Evolutionary conservation across 2,113 vertebrate genomes (phyloP).

Genomic region (Leptobrachium leishanense): DNA sequence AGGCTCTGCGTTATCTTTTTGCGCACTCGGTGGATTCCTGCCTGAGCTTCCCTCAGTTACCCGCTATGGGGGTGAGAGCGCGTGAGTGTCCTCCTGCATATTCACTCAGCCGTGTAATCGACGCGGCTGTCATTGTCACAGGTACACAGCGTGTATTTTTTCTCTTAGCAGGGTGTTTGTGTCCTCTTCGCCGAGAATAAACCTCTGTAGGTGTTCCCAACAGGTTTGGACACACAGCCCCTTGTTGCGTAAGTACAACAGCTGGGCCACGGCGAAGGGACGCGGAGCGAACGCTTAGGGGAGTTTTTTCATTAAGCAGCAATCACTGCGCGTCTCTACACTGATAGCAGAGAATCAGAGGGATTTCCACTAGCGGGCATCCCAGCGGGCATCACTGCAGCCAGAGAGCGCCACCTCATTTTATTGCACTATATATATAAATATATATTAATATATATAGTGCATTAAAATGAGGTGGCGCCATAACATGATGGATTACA

Average conservation of each 20-base stretch:
- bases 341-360: not conserved
- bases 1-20: no score
- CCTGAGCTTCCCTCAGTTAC: no score
- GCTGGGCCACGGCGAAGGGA: not conserved
- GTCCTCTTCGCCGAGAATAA: not conserved
- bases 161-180: not conserved
- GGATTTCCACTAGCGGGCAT: not conserved
- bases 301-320: not conserved
- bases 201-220: not conserved
- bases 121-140: no score
- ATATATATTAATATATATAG: no score
- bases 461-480: no score
- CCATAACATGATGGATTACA: no score
- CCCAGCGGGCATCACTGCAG: not conserved
- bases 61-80: no score
- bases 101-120: no score
- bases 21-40: no score
- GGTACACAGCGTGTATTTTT: not conserved
- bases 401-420: no score
- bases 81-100: no score
- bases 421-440: no score
- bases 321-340: not conserved
- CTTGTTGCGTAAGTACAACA: not conserved
- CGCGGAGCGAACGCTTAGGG: not conserved
- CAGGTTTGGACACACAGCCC: not conserved